phyloP scores from a whole-genome alignment of 2,888 invertebrate species.

The Agrotis exclamationis region DNA sequence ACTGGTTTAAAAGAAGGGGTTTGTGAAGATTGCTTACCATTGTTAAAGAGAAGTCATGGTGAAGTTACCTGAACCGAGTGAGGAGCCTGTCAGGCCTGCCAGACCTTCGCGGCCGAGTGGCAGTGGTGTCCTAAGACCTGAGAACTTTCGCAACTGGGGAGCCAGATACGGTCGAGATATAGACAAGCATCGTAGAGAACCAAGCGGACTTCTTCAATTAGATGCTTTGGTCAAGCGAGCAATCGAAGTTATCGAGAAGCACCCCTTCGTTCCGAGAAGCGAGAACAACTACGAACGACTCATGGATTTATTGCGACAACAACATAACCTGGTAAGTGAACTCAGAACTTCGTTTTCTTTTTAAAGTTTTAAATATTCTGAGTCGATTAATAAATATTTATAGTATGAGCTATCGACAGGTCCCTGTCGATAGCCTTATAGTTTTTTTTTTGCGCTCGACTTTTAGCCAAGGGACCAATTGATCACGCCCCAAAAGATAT shows the following conservation, averaged over 20 bases:
- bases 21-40: conserved; percentile 11
- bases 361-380: conserved; percentile 21
- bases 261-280: conserved; percentile 57
- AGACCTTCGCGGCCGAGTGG: conserved; percentile 54
- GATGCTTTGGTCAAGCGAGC: conserved; percentile 70
- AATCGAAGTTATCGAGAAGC: conserved; percentile 74
- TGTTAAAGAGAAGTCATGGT: conserved; percentile 69
- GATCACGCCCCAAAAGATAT: conserved; percentile 41
- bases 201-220: conserved; percentile 69
- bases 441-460: conserved; percentile 31
- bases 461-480: conserved; percentile 52
- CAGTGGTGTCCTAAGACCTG: conserved; percentile 56
- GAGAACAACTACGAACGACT: conserved; percentile 66
- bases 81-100: conserved; percentile 62
- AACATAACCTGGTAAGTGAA: conserved; percentile 76
- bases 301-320: conserved; percentile 76
- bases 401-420: conserved; percentile 31
- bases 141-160: conserved; percentile 72
- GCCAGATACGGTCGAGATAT: conserved; percentile 64
- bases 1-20: conserved; percentile 28
- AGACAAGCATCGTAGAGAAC: conserved; percentile 60
- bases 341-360: not conserved
- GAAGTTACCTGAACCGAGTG: conserved; percentile 66
- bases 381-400: conserved; percentile 37
- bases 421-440: conserved; percentile 24